These are phyloP conservation scores for Tyria jacobaeae DNA, from an alignment of 2,888 invertebrate species.

Conservation along the genomic window DNA sequence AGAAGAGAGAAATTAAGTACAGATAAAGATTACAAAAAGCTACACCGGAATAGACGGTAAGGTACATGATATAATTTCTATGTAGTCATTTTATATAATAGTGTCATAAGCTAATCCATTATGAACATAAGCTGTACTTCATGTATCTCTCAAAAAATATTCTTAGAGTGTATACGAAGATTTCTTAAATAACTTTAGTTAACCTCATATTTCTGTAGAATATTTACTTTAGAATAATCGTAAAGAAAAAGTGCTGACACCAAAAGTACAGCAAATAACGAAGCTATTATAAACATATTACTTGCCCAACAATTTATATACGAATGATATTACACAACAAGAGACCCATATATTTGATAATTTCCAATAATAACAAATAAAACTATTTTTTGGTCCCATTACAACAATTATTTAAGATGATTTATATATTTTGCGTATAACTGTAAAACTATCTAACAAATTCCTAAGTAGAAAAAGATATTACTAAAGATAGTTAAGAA, in stretches of 20 bases:
- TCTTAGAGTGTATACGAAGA: too few relatives aligned
- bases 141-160: constrained; percentile 3
- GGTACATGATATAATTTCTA: constrained; percentile 20
- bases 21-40: constrained; percentile 49
- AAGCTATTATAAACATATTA: constrained; percentile 17
- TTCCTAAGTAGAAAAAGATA: too few relatives aligned
- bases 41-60: constrained; percentile 32
- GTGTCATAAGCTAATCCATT: constrained; percentile 31
- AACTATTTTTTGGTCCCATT: constrained; percentile 68
- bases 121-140: constrained; percentile 21
- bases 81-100: constrained; percentile 11
- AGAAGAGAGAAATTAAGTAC: constrained; percentile 42
- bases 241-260: constrained; percentile 15
- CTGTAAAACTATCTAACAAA: constrained; percentile 3
- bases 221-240: too few relatives aligned
- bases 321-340: constrained; percentile 22
- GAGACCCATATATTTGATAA: constrained; percentile 38
- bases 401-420: constrained; percentile 54
- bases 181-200: too few relatives aligned
- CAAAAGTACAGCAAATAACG: constrained; percentile 23
- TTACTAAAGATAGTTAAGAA: too few relatives aligned
- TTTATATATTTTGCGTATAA: not conserved
- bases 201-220: too few relatives aligned
- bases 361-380: constrained; percentile 40
- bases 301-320: constrained; percentile 19